Evolutionary conservation across 2,888 invertebrate genomes (phyloP).

Genomic region (Netelia inedita): DNA sequence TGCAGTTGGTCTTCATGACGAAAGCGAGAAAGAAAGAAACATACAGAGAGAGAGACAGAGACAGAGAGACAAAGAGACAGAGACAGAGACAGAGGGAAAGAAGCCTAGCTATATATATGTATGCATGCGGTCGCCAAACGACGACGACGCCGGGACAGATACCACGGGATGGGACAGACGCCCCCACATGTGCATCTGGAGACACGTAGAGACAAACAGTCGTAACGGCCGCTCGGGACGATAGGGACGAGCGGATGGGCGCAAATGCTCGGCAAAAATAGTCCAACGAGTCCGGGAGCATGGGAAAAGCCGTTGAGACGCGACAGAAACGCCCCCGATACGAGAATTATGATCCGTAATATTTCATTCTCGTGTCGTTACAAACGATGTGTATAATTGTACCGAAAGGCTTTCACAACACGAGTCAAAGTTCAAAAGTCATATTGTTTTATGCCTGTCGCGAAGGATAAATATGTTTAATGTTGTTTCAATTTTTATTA

Average conservation of each 20-base stretch:
- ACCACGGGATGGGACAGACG: conserved; percentile 34
- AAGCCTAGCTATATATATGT: conserved; percentile 15
- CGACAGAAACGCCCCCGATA: conserved; percentile 44
- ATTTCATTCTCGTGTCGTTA: neutral
- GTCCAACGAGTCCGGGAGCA: conserved; percentile 48
- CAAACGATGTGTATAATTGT: no score
- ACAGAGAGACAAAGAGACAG: conserved; percentile 35
- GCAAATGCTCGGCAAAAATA: conserved; percentile 56
- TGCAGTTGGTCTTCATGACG: conserved; percentile 12
- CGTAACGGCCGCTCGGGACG: conserved; percentile 39
- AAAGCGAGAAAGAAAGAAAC: conserved; percentile 22
- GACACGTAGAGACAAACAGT: conserved; percentile 62
- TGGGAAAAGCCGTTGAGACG: conserved; percentile 47
- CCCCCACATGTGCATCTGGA: conserved; percentile 68
- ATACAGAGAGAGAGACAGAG: neutral
- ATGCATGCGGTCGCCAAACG: conserved; percentile 48
- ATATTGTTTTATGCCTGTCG: no score
- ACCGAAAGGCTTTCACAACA: no score
- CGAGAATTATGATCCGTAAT: conserved; percentile 40
- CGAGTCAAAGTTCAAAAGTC: no score
- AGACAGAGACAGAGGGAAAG: conserved; percentile 33
- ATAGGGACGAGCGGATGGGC: conserved; percentile 7
- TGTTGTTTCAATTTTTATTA: neutral
- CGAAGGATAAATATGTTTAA: no score
- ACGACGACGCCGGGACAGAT: conserved; percentile 21